Base-by-base conservation (phyloP, 30 jellyfish, hydroid and myxozoan species). In the Hydra vulgaris region DNA sequence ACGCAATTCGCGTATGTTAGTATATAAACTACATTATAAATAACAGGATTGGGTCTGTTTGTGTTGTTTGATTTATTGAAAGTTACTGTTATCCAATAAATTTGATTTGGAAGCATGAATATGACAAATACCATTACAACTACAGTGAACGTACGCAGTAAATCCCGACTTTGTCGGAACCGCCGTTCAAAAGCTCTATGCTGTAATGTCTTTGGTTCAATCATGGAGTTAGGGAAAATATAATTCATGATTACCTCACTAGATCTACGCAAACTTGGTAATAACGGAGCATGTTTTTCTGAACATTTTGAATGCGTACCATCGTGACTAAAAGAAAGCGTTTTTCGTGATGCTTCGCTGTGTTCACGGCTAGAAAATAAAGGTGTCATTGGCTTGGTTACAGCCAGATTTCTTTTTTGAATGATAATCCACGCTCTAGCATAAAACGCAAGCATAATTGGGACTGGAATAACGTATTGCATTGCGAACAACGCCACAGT, bases 401-500 rank as follows among this genome's bases (percentile, higher is more conserved):
- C 83, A 25, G 80, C 71, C 7, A 27, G 17, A 70, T 80, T 70
- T 25, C 70, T 21, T 27, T 23, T 27, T 66, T 80, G 23, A 1
- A 80, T 70, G 8, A 21, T 70, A 15, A 18, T 80, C 87, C 87
- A 80, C 87, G 87, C 83, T 26, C 20, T 61, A 16, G 23, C 83
- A 53, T 80, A 80, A 25, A 80, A 70, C n/a, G 27, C 87, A 21
- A 80, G 40, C 83, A 80, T 80, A 12, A 80, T 66, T 18, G 87
- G 87, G 26, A 80, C 83, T 0, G 87, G 87, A 4, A 70, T 0
- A n/a, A 71, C 87, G 84, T 80, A 80, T 70, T 80, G 87, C 71
- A 70, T 19, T 4, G 70, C 83, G 0, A 80, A 80, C 19, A 80
- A 70, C 1, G 71, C 83, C 0, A 80, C 72, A 15, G 87, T 80